A percentile compares a stretch with the other conserved stretches of the same genome.
Conservation (phyloP, 2,888 invertebrate genomes). For the Netelia melanura region DNA sequence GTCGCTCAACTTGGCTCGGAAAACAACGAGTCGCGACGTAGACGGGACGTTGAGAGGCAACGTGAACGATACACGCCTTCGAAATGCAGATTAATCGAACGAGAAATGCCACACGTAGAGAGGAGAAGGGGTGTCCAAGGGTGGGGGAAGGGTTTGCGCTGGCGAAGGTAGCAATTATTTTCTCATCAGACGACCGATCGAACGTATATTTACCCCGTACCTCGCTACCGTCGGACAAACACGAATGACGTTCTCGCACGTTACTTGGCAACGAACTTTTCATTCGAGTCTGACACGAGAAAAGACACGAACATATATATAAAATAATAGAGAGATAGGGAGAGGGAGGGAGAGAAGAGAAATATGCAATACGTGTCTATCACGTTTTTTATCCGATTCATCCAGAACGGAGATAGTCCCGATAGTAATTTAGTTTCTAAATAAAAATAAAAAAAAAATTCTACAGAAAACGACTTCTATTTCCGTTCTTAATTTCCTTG, state of each 20-base stretch:
- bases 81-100: slow-evolving; percentile 36
- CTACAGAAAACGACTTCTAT: too few species aligned
- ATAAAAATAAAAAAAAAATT: too few species aligned
- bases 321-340: too few species aligned
- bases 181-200: slow-evolving; percentile 56
- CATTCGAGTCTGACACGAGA: not conserved
- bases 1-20: not conserved
- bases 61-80: slow-evolving; percentile 3
- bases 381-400: too few species aligned
- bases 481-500: too few species aligned
- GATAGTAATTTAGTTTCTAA: too few species aligned
- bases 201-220: slow-evolving; percentile 23
- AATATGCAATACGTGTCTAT: not conserved
- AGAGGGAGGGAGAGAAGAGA: too few species aligned
- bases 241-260: not conserved
- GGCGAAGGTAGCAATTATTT: slow-evolving; percentile 56
- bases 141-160: not conserved
- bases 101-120: slow-evolving; percentile 20
- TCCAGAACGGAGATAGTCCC: too few species aligned
- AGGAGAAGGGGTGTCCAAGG: not conserved
- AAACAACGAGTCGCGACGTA: slow-evolving; percentile 11
- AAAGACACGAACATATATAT: not conserved
- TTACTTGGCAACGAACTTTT: slow-evolving; percentile 4
- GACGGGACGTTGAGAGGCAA: slow-evolving; percentile 16
- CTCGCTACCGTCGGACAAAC: slow-evolving; percentile 16